Conservation (phyloP, 2,888 invertebrate genomes). For the Brachypalpus laphriformis region DNA sequence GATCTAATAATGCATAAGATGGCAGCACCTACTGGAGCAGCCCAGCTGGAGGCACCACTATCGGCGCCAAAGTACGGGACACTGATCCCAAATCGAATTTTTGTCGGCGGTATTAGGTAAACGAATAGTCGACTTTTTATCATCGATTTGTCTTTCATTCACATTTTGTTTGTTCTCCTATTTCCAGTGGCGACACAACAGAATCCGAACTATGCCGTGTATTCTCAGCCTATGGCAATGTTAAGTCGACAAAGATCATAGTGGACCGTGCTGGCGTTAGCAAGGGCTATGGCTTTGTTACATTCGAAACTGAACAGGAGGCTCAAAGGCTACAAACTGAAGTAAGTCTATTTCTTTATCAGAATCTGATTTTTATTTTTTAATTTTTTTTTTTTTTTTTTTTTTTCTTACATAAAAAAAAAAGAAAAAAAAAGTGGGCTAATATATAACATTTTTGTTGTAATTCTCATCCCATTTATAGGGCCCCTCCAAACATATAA, state of each 20-base stretch:
- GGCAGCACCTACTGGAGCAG: conserved; percentile 80
- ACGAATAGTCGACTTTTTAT: conserved; percentile 15
- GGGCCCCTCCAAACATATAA: conserved; percentile 70
- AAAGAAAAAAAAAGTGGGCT: conserved; percentile 50
- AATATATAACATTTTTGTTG: conserved; percentile 69
- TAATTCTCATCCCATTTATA: conserved; percentile 73
- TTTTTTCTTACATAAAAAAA: conserved; percentile 30
- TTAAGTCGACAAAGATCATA: conserved; percentile 96
- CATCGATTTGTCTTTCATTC: no score
- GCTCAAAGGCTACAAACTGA: conserved; percentile 89
- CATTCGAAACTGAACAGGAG: conserved; percentile 94
- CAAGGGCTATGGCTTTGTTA: conserved; percentile 90
- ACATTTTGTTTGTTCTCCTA: not conserved
- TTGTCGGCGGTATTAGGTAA: conserved; percentile 96
- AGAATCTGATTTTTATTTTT: not conserved
- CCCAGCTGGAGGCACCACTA: conserved; percentile 82
- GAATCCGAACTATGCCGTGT: conserved; percentile 95
- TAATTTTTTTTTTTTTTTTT: not conserved
- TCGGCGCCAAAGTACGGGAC: conserved; percentile 88
- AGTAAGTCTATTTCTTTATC: conserved; percentile 82
- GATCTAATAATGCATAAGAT: conserved; percentile 80
- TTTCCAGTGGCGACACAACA: conserved; percentile 89
- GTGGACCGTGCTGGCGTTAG: conserved; percentile 97
- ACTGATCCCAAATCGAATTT: conserved; percentile 96
- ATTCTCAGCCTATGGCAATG: conserved; percentile 94